Percentiles rank a stretch among this genome's conserved stretches.
phyloP scores from a whole-genome alignment of 2,797 vertebrate genomes.

The Amblyopsis hoosieri region DNA sequence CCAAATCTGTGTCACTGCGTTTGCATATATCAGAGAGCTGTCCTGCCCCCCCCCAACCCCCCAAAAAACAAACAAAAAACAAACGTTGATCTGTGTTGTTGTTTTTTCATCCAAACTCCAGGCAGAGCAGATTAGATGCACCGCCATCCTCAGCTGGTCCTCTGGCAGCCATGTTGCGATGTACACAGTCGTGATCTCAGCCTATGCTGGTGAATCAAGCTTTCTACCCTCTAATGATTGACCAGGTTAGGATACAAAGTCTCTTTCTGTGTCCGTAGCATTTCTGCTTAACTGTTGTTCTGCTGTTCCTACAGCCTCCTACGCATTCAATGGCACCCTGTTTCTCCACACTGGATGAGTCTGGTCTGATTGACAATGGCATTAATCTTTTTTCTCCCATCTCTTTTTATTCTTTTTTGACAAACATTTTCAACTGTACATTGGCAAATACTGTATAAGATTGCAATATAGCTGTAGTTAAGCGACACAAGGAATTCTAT shows the following conservation, averaged over 20 bases:
- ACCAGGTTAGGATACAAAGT: slow-evolving; percentile 54
- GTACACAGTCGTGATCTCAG: slow-evolving; percentile 51
- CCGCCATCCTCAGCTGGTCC: slow-evolving; percentile 62
- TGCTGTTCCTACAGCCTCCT: slow-evolving; percentile 43
- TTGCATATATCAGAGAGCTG: slow-evolving; percentile 82
- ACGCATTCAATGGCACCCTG: slow-evolving; percentile 53
- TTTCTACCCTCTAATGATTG: slow-evolving; percentile 47
- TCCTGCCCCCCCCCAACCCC: slow-evolving; percentile 22
- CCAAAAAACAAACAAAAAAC: too few species aligned
- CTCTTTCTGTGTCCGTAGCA: slow-evolving; percentile 49
- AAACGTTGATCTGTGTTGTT: too few species aligned
- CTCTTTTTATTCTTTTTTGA: slow-evolving; percentile 59
- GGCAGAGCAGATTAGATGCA: slow-evolving; percentile 63
- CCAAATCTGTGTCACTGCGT: slow-evolving; percentile 77
- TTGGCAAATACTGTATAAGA: slow-evolving; percentile 84
- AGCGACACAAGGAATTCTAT: slow-evolving; percentile 97
- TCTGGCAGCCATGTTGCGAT: slow-evolving; percentile 56
- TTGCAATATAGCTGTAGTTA: slow-evolving; percentile 86
- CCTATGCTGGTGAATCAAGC: slow-evolving; percentile 57
- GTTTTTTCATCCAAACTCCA: slow-evolving; percentile 48
- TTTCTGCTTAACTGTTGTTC: slow-evolving; percentile 46
- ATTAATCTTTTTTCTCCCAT: slow-evolving; percentile 68
- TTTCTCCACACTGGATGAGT: slow-evolving; percentile 55
- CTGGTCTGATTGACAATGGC: slow-evolving; percentile 60
- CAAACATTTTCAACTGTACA: slow-evolving; percentile 74